Percentiles rank a stretch among this genome's conserved stretches.
phyloP scores from a whole-genome alignment of 2,888 invertebrate species.

The Luffia ferchaultella region DNA sequence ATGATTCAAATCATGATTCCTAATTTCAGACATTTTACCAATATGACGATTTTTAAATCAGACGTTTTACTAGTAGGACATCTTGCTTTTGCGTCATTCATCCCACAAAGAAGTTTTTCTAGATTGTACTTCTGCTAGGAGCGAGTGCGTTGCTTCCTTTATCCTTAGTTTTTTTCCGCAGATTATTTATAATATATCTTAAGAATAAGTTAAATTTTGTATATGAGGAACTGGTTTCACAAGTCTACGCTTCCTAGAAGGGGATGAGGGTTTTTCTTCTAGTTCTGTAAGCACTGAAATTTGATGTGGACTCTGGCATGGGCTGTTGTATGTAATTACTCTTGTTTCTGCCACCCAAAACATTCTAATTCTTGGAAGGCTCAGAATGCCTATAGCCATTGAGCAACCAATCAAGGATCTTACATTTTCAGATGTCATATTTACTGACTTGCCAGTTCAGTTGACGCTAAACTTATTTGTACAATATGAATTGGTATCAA shows the following conservation, averaged over 20 bases:
- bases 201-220: too few relatives aligned
- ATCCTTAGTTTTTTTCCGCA: too few relatives aligned
- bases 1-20: too few relatives aligned
- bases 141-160: too few relatives aligned
- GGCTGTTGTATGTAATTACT: background rate
- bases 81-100: too few relatives aligned
- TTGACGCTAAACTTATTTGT: background rate
- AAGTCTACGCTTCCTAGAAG: slow-evolving; percentile 1
- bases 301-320: background rate
- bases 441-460: slow-evolving; percentile 3
- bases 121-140: too few relatives aligned
- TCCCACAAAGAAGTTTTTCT: too few relatives aligned
- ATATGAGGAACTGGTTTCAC: slow-evolving; percentile 4
- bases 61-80: too few relatives aligned
- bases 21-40: too few relatives aligned
- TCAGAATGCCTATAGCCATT: slow-evolving; percentile 6
- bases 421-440: too few relatives aligned
- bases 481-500: background rate
- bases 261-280: background rate
- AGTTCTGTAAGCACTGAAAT: background rate
- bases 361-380: slow-evolving; percentile 8
- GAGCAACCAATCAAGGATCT: slow-evolving; percentile 4
- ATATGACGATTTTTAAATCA: too few relatives aligned
- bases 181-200: too few relatives aligned
- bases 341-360: slow-evolving; percentile 5